Evolutionary conservation across 2,888 invertebrate genomes (phyloP), one percentile per base, ranked within the genome.

Genomic region (Pyrrhia umbra): DNA sequence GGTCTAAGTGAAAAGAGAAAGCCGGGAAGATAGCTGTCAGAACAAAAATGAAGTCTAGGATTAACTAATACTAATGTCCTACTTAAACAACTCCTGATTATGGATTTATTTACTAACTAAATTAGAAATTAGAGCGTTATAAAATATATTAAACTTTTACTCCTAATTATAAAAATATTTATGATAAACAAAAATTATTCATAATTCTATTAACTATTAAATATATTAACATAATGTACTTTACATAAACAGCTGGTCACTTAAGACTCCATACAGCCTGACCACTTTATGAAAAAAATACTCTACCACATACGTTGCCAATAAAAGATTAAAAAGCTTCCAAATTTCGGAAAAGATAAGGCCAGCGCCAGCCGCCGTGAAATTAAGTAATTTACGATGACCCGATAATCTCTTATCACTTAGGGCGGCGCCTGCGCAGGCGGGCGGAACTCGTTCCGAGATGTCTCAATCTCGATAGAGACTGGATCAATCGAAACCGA

Each of bases 401-500:
- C 15, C 43, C 83, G 86, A 58, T 85, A 74, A 46, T 60, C 75
- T 80, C 85, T 79, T 65, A 51, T 81, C 27, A 62, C 81, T 81
- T 77, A 66, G 34, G 52, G 82, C 80, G 71, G 68, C 85, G 80
- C 82, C 83, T 80, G 84, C 83, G 82, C 87, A 79, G 86, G 85
- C 80, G 80, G 74, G 86, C 85, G 88, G 88, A 94, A 93, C 94
- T 86, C 86, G 93, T 93, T 93, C 86, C 87, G 81, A 91, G 94
- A 94, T 94, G 94, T 93, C 94, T 94, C 94, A 94, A 94, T 94
- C 90, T 89, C 88, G 88, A 89, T 88, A 89, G 87, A 84, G 87
- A 85, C 89, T 87, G 90, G 93, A 93, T 93, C 93, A 93, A 93
- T 94, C 91, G 92, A 85, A 86, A 88, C 91, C 89, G 92, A 88